These are phyloP conservation scores for Macrotrachela quadricornifera DNA, from an alignment of 1,140 invertebrate species.

Conservation along the genomic window DNA sequence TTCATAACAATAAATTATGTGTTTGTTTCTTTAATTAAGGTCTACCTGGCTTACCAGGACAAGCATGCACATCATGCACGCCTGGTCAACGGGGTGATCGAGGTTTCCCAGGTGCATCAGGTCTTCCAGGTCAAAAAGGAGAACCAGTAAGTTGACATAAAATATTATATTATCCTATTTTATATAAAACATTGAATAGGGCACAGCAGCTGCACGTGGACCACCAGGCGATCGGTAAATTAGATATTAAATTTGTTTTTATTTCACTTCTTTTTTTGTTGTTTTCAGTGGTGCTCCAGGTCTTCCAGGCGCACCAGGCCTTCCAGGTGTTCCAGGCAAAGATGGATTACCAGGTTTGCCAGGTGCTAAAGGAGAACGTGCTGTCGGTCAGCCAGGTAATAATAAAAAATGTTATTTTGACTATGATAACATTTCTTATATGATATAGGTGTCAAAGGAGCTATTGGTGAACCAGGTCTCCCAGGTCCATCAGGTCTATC, in stretches of 20 bases:
- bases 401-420: no score
- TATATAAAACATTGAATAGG: no score
- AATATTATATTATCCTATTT: no score
- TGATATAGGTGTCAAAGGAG: slow-evolving; percentile 8
- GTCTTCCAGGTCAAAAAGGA: no score
- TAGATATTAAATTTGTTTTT: no score
- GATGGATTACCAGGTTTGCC: not conserved
- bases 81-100: slow-evolving; percentile 9
- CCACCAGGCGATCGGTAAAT: no score
- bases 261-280: no score
- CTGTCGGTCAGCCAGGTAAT: not conserved
- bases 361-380: slow-evolving; percentile 3
- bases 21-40: not conserved
- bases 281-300: slow-evolving; percentile 2
- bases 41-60: slow-evolving; percentile 4
- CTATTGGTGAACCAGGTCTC: slow-evolving; percentile 1
- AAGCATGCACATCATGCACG: slow-evolving; percentile 8
- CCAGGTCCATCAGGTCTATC: slow-evolving; percentile 1
- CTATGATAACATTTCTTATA: no score
- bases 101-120: slow-evolving; percentile 2
- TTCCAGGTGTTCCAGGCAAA: not conserved
- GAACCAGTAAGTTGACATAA: no score
- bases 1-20: no score
- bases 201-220: no score
- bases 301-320: not conserved